These are phyloP conservation scores for Drosophila tripunctata DNA, from an alignment of 2,888 invertebrate species.

Conservation along the genomic window DNA sequence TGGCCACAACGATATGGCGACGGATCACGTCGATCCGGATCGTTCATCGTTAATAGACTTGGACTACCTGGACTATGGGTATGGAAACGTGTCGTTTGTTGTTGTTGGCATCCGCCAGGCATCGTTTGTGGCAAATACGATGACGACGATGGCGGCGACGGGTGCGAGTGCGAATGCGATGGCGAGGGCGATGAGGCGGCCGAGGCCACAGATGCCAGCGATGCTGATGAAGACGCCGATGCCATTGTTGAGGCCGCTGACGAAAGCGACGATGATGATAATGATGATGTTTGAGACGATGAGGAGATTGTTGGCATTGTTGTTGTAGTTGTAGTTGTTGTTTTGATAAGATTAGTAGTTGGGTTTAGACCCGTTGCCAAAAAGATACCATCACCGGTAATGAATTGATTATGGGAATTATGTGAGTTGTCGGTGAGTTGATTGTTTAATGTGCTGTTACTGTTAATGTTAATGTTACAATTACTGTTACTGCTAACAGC, in stretches of 20 bases:
- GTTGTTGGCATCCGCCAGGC: constrained; percentile 26
- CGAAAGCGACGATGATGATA: constrained; percentile 50
- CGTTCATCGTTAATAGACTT: constrained; percentile 79
- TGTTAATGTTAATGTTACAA: constrained; percentile 25
- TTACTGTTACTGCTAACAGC: constrained; percentile 27
- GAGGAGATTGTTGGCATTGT: constrained; percentile 55
- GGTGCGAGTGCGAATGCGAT: too few species aligned
- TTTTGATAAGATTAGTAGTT: constrained; percentile 69
- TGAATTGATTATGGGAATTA: constrained; percentile 48
- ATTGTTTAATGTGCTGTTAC: constrained; percentile 45
- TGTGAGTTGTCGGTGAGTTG: constrained; percentile 50
- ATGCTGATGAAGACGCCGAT: constrained; percentile 47
- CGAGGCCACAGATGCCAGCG: constrained; percentile 45
- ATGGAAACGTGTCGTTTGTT: constrained; percentile 63
- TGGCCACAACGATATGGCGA: constrained; percentile 90
- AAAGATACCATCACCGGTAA: constrained; percentile 68
- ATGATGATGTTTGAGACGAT: constrained; percentile 49
- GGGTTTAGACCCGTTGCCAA: constrained; percentile 64
- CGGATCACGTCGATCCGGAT: constrained; percentile 85
- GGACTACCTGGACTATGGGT: constrained; percentile 72
- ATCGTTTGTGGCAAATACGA: constrained; percentile 46
- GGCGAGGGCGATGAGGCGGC: constrained; percentile 50
- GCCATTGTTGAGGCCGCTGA: constrained; percentile 41
- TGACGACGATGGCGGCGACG: constrained; percentile 57
- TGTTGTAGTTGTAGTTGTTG: too few species aligned